These are phyloP conservation scores for Onychostruthus taczanowskii DNA, from an alignment of 2,113 vertebrate species.

Conservation along the genomic window DNA sequence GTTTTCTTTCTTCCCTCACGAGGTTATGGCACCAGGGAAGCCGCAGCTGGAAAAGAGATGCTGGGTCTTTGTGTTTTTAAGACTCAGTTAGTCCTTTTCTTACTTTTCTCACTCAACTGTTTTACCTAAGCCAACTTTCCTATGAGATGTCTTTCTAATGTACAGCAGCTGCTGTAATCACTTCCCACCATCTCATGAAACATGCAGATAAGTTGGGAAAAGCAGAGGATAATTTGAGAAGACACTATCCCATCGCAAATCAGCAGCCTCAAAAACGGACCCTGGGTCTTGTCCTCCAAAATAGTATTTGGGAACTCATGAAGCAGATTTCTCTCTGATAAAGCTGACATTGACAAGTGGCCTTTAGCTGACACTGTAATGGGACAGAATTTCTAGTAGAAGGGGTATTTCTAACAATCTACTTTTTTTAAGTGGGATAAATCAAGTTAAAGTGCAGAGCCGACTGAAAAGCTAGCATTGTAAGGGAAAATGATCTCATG, in stretches of 20 bases:
- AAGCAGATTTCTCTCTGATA: background rate
- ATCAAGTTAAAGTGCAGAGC: constrained; percentile 45
- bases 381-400: constrained; percentile 41
- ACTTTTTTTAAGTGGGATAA: constrained; percentile 44
- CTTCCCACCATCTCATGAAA: constrained; percentile 15
- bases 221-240: constrained; percentile 25
- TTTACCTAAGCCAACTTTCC: constrained; percentile 51
- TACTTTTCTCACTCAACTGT: constrained; percentile 39
- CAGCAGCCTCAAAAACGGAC: background rate
- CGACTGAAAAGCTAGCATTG: constrained; percentile 59
- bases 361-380: constrained; percentile 23
- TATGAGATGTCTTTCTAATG: constrained; percentile 39
- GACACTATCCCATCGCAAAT: background rate
- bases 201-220: constrained; percentile 4
- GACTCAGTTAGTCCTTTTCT: background rate
- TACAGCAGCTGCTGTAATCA: constrained; percentile 57
- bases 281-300: constrained; percentile 18
- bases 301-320: constrained; percentile 2
- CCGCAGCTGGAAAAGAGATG: constrained; percentile 46
- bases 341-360: constrained; percentile 34
- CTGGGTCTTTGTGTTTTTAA: constrained; percentile 22
- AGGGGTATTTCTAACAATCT: constrained; percentile 46
- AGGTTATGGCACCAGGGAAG: constrained; percentile 2
- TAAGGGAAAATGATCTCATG: constrained; percentile 50
- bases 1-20: constrained; percentile 6